These are phyloP conservation scores for Phyllotis vaccarum DNA, from an alignment of 2,797 vertebrate genomes.

Conservation along the genomic window DNA sequence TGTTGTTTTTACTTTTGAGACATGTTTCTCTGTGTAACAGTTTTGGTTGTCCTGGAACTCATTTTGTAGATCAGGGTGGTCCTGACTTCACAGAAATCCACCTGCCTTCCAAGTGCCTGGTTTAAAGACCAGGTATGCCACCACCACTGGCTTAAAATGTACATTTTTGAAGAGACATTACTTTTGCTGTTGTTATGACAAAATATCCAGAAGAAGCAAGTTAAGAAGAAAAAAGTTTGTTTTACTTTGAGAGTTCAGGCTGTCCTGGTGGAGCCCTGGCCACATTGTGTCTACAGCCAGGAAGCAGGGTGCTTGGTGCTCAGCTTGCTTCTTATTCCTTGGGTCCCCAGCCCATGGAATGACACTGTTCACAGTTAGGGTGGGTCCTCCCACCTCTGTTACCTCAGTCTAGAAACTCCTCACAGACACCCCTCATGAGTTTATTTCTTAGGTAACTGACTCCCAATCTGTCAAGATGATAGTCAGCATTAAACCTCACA, in stretches of 20 bases:
- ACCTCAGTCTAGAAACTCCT: not conserved
- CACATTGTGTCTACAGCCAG: not conserved
- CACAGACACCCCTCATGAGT: not conserved
- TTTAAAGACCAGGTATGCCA: not conserved
- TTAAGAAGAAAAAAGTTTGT: not conserved
- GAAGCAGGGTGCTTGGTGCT: too few relatives aligned
- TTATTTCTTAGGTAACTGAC: not conserved
- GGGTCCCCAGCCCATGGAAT: too few relatives aligned
- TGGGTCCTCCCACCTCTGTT: not conserved
- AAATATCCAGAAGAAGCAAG: too few relatives aligned
- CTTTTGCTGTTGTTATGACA: not conserved
- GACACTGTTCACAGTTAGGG: too few relatives aligned
- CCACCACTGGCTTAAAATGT: not conserved
- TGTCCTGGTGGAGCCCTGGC: too few relatives aligned
- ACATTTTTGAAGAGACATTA: slow-evolving; percentile 30
- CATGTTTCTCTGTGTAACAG: not conserved
- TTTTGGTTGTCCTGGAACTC: not conserved
- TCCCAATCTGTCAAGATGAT: not conserved
- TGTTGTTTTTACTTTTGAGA: not conserved
- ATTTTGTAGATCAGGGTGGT: not conserved
- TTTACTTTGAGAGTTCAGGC: not conserved
- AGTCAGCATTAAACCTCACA: not conserved
- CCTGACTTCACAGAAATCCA: not conserved
- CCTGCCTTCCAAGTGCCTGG: not conserved
- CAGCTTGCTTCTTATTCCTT: not conserved